phyloP scores from a whole-genome alignment of 2,797 vertebrate genomes.

The Hephaestus fuliginosus region DNA sequence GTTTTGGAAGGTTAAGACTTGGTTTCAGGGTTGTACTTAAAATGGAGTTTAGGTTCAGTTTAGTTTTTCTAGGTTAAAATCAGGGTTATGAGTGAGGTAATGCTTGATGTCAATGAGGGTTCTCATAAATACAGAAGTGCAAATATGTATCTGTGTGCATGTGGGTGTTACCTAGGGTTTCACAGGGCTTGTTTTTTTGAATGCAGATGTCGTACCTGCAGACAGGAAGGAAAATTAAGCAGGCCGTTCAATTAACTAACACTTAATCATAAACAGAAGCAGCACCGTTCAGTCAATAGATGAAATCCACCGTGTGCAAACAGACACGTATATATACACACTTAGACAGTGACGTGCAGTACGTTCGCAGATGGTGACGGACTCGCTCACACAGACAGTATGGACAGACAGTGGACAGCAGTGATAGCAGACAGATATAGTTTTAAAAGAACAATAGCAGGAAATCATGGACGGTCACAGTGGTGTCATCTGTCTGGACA shows the following conservation, averaged over 20 bases:
- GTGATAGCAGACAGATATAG: conserved; percentile 68
- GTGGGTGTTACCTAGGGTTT: conserved; percentile 91
- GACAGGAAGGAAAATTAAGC: conserved; percentile 38
- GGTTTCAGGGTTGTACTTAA: not conserved
- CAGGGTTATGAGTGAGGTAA: not conserved
- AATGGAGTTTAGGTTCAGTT: not conserved
- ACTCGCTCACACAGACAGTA: conserved; percentile 26
- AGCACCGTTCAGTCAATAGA: not conserved
- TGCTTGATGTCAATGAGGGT: not conserved
- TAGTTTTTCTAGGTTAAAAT: not conserved
- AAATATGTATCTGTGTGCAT: conserved; percentile 3
- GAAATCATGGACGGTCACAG: conserved; percentile 73
- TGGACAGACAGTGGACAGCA: conserved; percentile 53
- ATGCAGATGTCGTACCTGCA: conserved; percentile 98
- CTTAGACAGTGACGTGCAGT: conserved; percentile 1
- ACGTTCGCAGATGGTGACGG: conserved; percentile 8
- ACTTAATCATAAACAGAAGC: conserved; percentile 10
- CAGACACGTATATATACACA: conserved; percentile 6
- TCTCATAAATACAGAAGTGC: not conserved
- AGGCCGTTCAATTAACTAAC: conserved; percentile 14
- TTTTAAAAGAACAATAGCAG: conserved; percentile 81
- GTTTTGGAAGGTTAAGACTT: not conserved
- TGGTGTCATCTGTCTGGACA: conserved; percentile 76
- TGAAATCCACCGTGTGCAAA: not conserved
- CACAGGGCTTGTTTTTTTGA: conserved; percentile 99